A percentile compares a stretch with the other conserved stretches of the same genome.
Conservation (phyloP, 2,797 vertebrate species). For the Balearica regulorum region DNA sequence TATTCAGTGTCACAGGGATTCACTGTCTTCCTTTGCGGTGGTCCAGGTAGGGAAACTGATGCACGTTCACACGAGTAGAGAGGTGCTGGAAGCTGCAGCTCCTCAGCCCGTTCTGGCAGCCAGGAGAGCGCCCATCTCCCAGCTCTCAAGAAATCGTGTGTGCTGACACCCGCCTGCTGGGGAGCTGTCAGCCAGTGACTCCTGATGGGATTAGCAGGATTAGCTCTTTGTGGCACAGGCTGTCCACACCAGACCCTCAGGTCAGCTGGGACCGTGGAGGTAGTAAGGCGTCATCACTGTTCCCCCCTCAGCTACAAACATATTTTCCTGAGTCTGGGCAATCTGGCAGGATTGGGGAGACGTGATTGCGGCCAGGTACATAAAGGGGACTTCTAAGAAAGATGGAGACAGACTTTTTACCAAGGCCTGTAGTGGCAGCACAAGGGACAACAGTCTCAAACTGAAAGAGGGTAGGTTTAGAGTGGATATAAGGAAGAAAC, state of each 20-base stretch:
- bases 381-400: neutral
- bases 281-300: neutral
- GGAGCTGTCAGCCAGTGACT: neutral
- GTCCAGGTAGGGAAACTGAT: neutral
- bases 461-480: neutral
- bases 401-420: neutral
- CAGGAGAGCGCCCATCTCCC: neutral
- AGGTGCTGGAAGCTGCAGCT: neutral
- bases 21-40: neutral
- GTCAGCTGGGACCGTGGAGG: neutral
- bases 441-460: neutral
- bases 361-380: neutral
- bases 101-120: neutral
- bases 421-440: neutral
- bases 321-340: neutral
- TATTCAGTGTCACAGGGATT: neutral
- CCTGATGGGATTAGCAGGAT: neutral
- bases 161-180: neutral
- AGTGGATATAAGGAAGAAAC: rapidly evolving
- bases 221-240: neutral
- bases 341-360: neutral
- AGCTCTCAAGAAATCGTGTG: neutral
- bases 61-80: neutral
- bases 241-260: neutral
- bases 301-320: neutral